These are phyloP conservation scores for Echeneis naucrates DNA, from an alignment of 2,797 vertebrate genomes.

Conservation along the genomic window DNA sequence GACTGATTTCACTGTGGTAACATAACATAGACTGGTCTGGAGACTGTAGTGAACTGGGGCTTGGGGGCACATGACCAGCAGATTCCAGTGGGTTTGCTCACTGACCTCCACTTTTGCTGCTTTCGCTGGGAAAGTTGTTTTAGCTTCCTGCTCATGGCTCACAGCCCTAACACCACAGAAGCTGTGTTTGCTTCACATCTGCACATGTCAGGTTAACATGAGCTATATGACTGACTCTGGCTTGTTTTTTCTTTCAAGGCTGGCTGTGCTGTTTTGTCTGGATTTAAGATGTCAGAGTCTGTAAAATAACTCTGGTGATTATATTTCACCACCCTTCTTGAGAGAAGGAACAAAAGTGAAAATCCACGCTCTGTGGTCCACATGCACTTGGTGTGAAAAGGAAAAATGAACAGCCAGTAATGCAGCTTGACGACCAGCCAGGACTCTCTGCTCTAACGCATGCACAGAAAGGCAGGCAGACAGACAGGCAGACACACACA, in stretches of 20 bases:
- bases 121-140: slow-evolving; percentile 75
- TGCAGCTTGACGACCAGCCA: slow-evolving; percentile 48
- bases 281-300: slow-evolving; percentile 16
- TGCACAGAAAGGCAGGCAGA: slow-evolving; percentile 9
- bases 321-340: slow-evolving; percentile 8
- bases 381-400: slow-evolving; percentile 47
- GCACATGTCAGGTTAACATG: neutral
- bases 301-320: slow-evolving; percentile 7
- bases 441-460: slow-evolving; percentile 56
- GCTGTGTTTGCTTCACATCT: neutral
- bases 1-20: slow-evolving; percentile 21
- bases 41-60: slow-evolving; percentile 16
- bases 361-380: slow-evolving; percentile 25
- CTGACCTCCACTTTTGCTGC: slow-evolving; percentile 39
- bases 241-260: slow-evolving; percentile 8
- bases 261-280: slow-evolving; percentile 4
- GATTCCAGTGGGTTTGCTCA: slow-evolving; percentile 45
- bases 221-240: neutral
- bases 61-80: slow-evolving; percentile 42
- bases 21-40: neutral
- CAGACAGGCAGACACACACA: slow-evolving; percentile 16
- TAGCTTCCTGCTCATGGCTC: slow-evolving; percentile 59
- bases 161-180: slow-evolving; percentile 37
- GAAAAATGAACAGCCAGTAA: slow-evolving; percentile 52
- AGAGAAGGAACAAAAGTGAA: slow-evolving; percentile 10